Conservation (phyloP, 2,797 vertebrate species). For the Gymnocypris eckloni region DNA sequence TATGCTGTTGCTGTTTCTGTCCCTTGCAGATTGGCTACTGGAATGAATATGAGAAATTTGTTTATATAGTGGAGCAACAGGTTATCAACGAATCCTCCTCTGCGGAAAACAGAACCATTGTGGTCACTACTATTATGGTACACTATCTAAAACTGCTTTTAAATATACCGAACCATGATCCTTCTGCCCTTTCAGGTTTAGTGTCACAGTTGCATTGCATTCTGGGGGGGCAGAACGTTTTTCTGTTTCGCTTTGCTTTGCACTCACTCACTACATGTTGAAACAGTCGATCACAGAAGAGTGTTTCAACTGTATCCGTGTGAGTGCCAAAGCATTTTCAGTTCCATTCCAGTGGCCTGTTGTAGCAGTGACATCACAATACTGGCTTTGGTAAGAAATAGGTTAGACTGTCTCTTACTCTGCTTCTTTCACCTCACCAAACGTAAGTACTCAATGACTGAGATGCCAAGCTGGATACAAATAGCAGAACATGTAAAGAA, state of each 20-base stretch:
- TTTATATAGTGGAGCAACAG: constrained; percentile 87
- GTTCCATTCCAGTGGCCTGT: constrained; percentile 81
- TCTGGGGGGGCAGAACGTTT: constrained; percentile 83
- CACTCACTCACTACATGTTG: constrained; percentile 87
- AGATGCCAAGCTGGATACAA: constrained; percentile 9
- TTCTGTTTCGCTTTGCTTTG: constrained; percentile 80
- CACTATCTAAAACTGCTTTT: constrained; percentile 80
- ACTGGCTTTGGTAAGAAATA: constrained; percentile 81
- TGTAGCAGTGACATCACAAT: constrained; percentile 87
- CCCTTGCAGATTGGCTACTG: constrained; percentile 89
- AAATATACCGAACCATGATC: constrained; percentile 75
- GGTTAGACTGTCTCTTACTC: constrained; percentile 44
- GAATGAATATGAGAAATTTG: constrained; percentile 92
- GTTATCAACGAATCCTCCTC: constrained; percentile 85
- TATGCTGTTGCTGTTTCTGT: constrained; percentile 71
- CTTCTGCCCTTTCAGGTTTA: constrained; percentile 85
- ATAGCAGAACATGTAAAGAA: neutral
- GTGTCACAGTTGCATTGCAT: constrained; percentile 82
- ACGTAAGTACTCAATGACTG: constrained; percentile 76
- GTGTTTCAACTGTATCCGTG: constrained; percentile 86
- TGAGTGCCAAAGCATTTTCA: constrained; percentile 84
- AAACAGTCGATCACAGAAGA: constrained; percentile 82
- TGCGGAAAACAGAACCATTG: constrained; percentile 88
- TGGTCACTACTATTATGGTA: constrained; percentile 92
- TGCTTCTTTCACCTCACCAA: constrained; percentile 64